Conservation (phyloP, 2,797 vertebrate genomes). For the Huso huso region DNA sequence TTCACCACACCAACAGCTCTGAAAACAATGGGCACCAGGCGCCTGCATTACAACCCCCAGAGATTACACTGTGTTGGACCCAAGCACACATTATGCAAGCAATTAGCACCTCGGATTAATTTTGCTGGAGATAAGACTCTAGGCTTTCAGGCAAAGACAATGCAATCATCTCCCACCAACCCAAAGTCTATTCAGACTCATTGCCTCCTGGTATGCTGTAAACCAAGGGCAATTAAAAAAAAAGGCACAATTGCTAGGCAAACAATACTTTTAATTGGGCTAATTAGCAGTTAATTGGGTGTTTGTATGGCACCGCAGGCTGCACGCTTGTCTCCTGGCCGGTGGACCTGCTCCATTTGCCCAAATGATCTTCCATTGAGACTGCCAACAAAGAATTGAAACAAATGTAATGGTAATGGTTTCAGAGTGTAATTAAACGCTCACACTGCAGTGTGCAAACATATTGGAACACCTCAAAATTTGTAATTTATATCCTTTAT, state of each 20-base stretch:
- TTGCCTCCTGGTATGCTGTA: conserved; percentile 45
- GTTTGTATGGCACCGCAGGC: conserved; percentile 1
- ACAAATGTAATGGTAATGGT: too few species aligned
- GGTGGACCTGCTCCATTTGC: neutral
- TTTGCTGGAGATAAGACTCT: conserved; percentile 52
- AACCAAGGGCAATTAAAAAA: conserved; percentile 55
- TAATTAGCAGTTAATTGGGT: conserved; percentile 63
- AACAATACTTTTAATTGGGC: conserved; percentile 54
- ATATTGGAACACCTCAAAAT: too few species aligned
- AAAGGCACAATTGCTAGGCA: conserved; percentile 63
- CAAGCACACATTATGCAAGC: conserved; percentile 50
- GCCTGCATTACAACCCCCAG: conserved; percentile 28
- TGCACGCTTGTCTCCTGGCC: neutral
- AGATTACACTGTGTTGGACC: conserved; percentile 38
- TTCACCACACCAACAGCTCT: conserved; percentile 54
- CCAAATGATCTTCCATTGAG: conserved; percentile 3
- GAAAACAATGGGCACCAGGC: conserved; percentile 52
- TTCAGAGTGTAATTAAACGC: too few species aligned
- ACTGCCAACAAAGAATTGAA: conserved; percentile 2
- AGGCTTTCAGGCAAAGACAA: conserved; percentile 39
- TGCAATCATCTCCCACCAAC: conserved; percentile 35
- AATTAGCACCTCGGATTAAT: conserved; percentile 60
- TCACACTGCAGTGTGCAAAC: too few species aligned
- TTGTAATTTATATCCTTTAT: too few species aligned
- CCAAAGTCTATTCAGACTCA: conserved; percentile 45